Conservation (phyloP, 2,797 vertebrate genomes). For the Tadarida brasiliensis region DNA sequence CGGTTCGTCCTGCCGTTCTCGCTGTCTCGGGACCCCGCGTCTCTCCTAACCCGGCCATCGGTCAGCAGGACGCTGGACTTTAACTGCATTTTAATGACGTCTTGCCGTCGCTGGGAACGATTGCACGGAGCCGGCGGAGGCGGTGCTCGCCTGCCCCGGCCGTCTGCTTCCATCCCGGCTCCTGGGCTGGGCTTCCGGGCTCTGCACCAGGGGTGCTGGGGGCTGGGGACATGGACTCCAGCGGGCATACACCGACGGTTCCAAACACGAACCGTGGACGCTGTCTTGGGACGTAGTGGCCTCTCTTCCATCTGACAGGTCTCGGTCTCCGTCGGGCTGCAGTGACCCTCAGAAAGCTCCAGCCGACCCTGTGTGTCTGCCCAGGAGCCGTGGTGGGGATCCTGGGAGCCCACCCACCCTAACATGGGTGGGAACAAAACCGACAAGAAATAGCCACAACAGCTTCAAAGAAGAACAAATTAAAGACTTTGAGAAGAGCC, state of each 20-base stretch:
- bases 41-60: constrained; percentile 23
- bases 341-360: not conserved
- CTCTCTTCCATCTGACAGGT: not conserved
- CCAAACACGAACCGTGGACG: constrained; percentile 56
- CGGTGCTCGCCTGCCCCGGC: not conserved
- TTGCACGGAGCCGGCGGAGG: constrained; percentile 59
- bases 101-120: constrained; percentile 49
- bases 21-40: not conserved
- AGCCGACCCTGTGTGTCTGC: not conserved
- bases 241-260: constrained; percentile 49
- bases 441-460: no score
- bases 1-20: not conserved
- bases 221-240: not conserved
- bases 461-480: no score
- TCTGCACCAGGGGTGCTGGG: constrained; percentile 29
- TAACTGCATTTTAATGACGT: constrained; percentile 79
- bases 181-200: constrained; percentile 49
- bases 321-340: not conserved
- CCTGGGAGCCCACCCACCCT: no score
- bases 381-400: accelerated
- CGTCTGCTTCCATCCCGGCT: constrained; percentile 58
- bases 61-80: constrained; percentile 62
- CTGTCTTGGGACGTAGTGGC: constrained; percentile 55
- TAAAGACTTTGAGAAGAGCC: no score
- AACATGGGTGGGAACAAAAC: no score